Evolutionary conservation across 2,113 vertebrate genomes (phyloP).

Genomic region (Anoura caudifer): DNA sequence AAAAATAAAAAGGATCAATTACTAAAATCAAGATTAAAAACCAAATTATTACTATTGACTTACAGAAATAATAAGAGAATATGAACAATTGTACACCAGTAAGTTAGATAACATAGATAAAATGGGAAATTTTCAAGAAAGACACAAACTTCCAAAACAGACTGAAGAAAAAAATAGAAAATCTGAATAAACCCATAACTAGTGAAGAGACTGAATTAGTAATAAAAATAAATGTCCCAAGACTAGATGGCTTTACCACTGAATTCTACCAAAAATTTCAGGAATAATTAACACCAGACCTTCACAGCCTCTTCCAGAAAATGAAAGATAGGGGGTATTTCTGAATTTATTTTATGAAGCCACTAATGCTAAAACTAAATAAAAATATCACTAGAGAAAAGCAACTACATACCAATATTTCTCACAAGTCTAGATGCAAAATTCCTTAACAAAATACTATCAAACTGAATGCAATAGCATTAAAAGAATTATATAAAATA

Average conservation of each 20-base stretch:
- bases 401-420: background rate
- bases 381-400: background rate
- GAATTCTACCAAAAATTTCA: background rate
- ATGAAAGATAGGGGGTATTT: background rate
- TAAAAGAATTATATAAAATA: background rate
- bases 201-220: background rate
- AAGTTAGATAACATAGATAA: background rate
- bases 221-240: background rate
- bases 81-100: background rate
- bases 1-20: conserved; percentile 16
- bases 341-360: background rate
- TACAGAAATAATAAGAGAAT: background rate
- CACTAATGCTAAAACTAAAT: background rate
- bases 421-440: background rate
- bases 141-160: background rate
- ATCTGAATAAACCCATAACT: background rate
- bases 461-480: background rate
- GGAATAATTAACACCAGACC: background rate
- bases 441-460: background rate
- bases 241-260: background rate
- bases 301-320: background rate
- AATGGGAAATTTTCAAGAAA: background rate
- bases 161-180: background rate
- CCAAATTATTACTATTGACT: background rate
- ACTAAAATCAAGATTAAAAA: background rate